Conservation (phyloP, 2,888 invertebrate species). For the Drosophila longiperda region DNA sequence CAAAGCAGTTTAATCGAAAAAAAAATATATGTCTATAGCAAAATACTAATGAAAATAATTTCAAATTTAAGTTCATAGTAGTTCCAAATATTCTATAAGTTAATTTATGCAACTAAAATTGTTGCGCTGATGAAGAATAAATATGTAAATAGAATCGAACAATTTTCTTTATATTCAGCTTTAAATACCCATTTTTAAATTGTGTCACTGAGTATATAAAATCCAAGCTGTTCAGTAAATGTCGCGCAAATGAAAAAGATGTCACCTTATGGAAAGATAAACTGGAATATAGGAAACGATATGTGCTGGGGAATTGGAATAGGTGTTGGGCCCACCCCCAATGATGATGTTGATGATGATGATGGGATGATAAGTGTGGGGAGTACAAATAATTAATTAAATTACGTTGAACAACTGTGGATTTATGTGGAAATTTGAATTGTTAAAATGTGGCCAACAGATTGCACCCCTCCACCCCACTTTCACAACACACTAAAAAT, state of each 20-base stretch:
- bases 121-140: neutral
- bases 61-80: neutral
- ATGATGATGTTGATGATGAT: neutral
- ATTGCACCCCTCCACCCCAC: conserved; percentile 24
- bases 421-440: conserved; percentile 72
- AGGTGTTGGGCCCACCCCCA: neutral
- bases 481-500: neutral
- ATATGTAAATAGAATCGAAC: neutral
- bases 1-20: no score
- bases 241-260: conserved; percentile 54
- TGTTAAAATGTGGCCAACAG: conserved; percentile 67
- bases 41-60: neutral
- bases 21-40: no score
- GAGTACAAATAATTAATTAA: conserved; percentile 66
- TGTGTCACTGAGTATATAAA: conserved; percentile 5
- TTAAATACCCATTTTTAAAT: neutral
- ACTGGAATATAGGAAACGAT: neutral
- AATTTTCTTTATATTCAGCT: neutral
- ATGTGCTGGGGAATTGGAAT: neutral
- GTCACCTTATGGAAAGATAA: conserved; percentile 47
- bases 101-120: neutral
- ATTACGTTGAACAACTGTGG: conserved; percentile 63
- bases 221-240: conserved; percentile 29
- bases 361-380: conserved; percentile 24
- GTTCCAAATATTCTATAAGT: neutral